Conservation (phyloP, 2,888 invertebrate genomes). For the Lycaena phlaeas region DNA sequence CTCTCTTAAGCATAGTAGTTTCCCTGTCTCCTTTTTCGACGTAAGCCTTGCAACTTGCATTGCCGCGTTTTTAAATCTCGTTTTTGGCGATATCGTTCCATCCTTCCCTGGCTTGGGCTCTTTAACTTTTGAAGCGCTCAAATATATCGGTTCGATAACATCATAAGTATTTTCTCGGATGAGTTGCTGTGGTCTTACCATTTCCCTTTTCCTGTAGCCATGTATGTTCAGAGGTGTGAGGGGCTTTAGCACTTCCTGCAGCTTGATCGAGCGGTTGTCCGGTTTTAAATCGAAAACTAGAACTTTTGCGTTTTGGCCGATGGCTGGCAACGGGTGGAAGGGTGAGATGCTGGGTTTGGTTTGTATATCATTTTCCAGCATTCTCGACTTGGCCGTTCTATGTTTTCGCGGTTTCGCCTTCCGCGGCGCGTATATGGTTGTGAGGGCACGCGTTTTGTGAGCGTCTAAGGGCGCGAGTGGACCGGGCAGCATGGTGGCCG, state of each 20-base stretch:
- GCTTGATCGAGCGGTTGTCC: conserved; percentile 31
- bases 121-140: conserved; percentile 32
- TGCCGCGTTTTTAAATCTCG: conserved; percentile 58
- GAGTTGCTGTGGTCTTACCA: conserved; percentile 48
- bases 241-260: conserved; percentile 54
- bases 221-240: conserved; percentile 50
- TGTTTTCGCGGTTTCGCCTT: conserved; percentile 49
- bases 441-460: conserved; percentile 55
- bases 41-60: conserved; percentile 50
- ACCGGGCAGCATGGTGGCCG: conserved; percentile 54
- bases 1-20: conserved; percentile 51
- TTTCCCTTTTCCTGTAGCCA: conserved; percentile 36
- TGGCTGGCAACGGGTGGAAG: conserved; percentile 63
- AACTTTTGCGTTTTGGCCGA: conserved; percentile 55
- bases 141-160: conserved; percentile 52
- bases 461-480: conserved; percentile 56
- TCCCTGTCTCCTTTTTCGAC: conserved; percentile 54
- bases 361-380: conserved; percentile 53
- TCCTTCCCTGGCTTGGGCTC: conserved; percentile 16
- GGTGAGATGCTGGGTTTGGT: conserved; percentile 52
- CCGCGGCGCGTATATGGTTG: conserved; percentile 62
- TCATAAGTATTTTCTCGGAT: conserved; percentile 63
- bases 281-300: conserved; percentile 51
- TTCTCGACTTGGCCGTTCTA: conserved; percentile 52
- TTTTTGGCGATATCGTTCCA: conserved; percentile 40